Conservation (phyloP, 2,113 vertebrate species). For the Chinchilla lanigera region DNA sequence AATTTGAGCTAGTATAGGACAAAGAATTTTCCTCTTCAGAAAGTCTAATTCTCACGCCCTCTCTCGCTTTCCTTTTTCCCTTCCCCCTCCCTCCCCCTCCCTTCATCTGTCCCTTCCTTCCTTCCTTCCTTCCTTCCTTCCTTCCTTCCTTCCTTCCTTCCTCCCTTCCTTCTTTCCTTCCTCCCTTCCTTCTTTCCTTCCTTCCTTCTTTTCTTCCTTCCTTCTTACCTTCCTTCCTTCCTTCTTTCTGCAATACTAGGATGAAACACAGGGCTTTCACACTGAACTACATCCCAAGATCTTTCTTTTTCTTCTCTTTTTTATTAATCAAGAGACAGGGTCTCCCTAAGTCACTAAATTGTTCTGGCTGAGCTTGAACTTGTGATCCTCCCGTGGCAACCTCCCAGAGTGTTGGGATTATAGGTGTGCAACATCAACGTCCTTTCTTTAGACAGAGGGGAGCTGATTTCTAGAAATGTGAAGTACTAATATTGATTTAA, state of each 20-base stretch:
- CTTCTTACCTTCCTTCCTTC: no score
- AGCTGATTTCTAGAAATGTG: background rate
- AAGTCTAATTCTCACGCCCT: background rate
- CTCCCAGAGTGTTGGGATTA: background rate
- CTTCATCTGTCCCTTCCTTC: background rate
- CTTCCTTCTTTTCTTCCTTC: no score
- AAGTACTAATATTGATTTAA: background rate
- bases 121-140: no score
- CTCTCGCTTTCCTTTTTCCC: background rate
- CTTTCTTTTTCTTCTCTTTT: background rate
- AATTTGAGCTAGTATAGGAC: background rate
- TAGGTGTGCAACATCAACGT: background rate
- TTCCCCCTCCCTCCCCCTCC: background rate
- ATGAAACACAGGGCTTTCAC: background rate
- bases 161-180: accelerated
- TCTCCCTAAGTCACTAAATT: background rate
- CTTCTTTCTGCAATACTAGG: background rate
- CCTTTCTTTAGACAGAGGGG: background rate
- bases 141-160: background rate
- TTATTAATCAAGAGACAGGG: background rate
- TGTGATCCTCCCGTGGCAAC: background rate
- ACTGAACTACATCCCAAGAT: background rate
- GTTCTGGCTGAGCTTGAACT: background rate
- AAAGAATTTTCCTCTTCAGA: background rate
- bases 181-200: no score